Percentiles rank a stretch among this genome's conserved stretches.
phyloP scores from a whole-genome alignment of 2,888 invertebrate species.

The Leucozona laternaria region DNA sequence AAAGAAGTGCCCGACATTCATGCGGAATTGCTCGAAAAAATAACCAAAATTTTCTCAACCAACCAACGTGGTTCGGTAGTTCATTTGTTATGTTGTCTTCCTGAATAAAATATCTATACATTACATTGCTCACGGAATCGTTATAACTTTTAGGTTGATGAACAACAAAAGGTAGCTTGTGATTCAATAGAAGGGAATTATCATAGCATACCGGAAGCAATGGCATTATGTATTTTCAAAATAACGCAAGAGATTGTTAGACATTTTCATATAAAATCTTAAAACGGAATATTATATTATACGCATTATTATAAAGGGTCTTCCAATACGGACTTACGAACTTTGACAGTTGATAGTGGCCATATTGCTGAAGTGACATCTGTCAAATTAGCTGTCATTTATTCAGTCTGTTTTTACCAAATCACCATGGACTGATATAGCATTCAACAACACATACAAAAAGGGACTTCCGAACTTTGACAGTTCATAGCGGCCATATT shows the following conservation, averaged over 20 bases:
- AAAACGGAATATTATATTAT: slow-evolving; percentile 20
- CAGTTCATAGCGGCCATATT: too few species aligned
- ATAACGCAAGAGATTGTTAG: neutral
- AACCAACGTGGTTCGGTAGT: slow-evolving; percentile 52
- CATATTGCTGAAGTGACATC: too few species aligned
- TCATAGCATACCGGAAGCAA: slow-evolving; percentile 17
- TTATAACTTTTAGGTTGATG: neutral
- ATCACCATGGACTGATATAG: too few species aligned
- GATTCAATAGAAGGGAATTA: slow-evolving; percentile 58
- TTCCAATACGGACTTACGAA: too few species aligned
- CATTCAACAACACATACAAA: too few species aligned
- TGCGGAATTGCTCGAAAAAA: slow-evolving; percentile 59
- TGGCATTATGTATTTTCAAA: neutral
- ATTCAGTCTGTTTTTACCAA: too few species aligned
- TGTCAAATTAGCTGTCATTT: too few species aligned
- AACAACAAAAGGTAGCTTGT: slow-evolving; percentile 23
- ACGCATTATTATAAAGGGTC: neutral
- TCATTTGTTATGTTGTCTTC: slow-evolving; percentile 65
- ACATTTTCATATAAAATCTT: slow-evolving; percentile 7
- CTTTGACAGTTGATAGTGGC: too few species aligned
- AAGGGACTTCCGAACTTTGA: too few species aligned
- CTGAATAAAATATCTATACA: slow-evolving; percentile 6
- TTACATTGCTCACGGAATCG: neutral
- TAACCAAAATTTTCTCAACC: slow-evolving; percentile 39
- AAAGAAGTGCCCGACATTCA: slow-evolving; percentile 50